phyloP scores from a whole-genome alignment of 35 echinoderm and acorn worm genomes.

The Strongylocentrotus purpuratus region DNA sequence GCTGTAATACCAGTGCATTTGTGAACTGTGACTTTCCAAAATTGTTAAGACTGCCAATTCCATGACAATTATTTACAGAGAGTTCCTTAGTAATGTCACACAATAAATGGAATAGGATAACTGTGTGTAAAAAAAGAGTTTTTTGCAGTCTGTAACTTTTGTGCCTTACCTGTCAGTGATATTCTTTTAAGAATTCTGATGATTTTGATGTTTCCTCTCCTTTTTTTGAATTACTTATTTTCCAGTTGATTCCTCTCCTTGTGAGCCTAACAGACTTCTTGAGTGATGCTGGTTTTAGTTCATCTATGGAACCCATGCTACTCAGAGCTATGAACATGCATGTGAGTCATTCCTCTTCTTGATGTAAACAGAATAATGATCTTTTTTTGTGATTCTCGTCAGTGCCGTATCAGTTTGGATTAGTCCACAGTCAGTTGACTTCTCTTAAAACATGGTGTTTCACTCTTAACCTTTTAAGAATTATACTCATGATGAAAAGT shows the following conservation, averaged over 20 bases:
- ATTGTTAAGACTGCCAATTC: too few relatives aligned
- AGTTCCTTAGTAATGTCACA: too few relatives aligned
- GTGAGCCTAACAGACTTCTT: conserved; percentile 60
- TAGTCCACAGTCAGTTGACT: not conserved
- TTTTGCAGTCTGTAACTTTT: too few relatives aligned
- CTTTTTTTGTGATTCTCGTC: not conserved
- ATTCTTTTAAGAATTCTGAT: not conserved
- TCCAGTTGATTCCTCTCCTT: conserved; percentile 56
- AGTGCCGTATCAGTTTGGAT: not conserved
- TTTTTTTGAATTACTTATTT: not conserved
- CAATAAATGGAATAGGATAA: too few relatives aligned
- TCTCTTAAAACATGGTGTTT: not conserved
- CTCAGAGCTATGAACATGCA: conserved; percentile 61
- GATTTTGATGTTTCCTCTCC: not conserved
- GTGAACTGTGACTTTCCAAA: too few relatives aligned
- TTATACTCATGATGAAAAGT: too few relatives aligned
- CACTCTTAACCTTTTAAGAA: not conserved
- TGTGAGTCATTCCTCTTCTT: conserved; percentile 57
- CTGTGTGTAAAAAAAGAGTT: too few relatives aligned
- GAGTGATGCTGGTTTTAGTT: conserved; percentile 50
- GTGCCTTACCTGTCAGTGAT: not conserved
- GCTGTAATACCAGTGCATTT: too few relatives aligned
- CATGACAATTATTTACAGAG: too few relatives aligned
- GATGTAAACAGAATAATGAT: not conserved
- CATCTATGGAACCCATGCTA: conserved; percentile 54